Base-by-base conservation (phyloP, 2,113 vertebrate species). In the Pycnonotus jocosus region DNA sequence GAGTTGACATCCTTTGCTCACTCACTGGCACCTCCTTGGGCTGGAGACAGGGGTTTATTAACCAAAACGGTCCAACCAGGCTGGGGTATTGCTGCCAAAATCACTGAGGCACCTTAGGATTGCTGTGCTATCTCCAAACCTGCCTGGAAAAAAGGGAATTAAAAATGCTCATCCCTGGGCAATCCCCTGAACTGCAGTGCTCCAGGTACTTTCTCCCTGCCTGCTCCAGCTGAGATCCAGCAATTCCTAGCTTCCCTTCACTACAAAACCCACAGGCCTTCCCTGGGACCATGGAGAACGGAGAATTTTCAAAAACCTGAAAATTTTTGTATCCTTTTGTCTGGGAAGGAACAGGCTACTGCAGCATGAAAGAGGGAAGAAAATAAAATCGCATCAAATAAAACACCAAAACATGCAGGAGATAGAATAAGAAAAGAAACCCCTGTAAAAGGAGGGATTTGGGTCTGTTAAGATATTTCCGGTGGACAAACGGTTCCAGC, bases 61-160 rank as follows among this genome's bases (percentile, higher is more conserved):
- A 42, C 21, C 31, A 66, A 66, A 66, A 50, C 16, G 35, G 35
- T 69, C 35, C 65, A 72, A 1, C 13, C 28, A 24, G 22, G 6
- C 68, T 62, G 61, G 47, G 3, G 1, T 24, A n/a, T 7, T 42
- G 37, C 72, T 73, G 74, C 56, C 6, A 71, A 84, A 88, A 81
- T 62, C 81, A 65, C 82, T 10, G 1, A 42, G 27, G 45, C 0
- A 3, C 42, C 53, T 45, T 2, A 7, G 6, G 1, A 21, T 6
- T 42, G 6, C 57, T 8, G 23, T 2, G 20, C 10, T 10, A 51
- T 4, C 35, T 64, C 72, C 61, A 35, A 27, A 44, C 28, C 44
- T 54, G n/a, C 33, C 47, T 30, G 35, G 50, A 11, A 74, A 76
- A 82, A 79, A 27, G 14, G 27, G 38, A 19, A 42, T 28, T 5